These are phyloP conservation scores for Pseudocheirus occidentalis DNA, from an alignment of 2,797 vertebrate genomes.

Conservation along the genomic window DNA sequence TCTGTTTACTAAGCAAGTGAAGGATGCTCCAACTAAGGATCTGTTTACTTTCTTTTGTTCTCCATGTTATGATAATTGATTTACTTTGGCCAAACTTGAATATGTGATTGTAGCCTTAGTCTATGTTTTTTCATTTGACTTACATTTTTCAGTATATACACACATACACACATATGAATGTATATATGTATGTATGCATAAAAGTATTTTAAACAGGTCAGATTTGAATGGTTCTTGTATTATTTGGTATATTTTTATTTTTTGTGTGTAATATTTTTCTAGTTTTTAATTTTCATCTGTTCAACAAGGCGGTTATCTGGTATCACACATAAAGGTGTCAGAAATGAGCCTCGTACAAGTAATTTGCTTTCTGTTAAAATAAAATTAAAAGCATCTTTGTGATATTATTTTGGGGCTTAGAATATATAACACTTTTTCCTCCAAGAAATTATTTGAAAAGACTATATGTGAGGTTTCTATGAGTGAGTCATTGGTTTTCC, in stretches of 20 bases:
- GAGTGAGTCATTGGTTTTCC: not conserved
- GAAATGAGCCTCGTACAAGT: not conserved
- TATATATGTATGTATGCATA: too few relatives aligned
- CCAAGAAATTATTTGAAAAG: not conserved
- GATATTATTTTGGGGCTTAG: too few relatives aligned
- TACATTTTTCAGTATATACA: not conserved
- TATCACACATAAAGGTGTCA: not conserved
- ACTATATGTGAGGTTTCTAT: not conserved
- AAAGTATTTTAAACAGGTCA: not conserved
- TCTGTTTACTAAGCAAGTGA: not conserved
- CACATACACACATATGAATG: too few relatives aligned
- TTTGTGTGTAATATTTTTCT: not conserved
- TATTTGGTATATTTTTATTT: not conserved
- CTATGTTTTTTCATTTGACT: not conserved
- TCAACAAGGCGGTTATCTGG: not conserved
- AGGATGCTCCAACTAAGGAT: not conserved
- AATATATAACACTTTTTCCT: too few relatives aligned
- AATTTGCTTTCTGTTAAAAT: not conserved
- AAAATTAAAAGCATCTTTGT: not conserved
- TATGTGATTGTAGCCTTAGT: not conserved
- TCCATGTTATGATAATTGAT: too few relatives aligned
- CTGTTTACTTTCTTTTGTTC: too few relatives aligned
- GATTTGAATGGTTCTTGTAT: not conserved
- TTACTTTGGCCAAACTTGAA: not conserved
- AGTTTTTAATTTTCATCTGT: not conserved